Evolutionary conservation across 2,797 vertebrate species (phyloP).

Genomic region (Neomorphus geoffroyi): DNA sequence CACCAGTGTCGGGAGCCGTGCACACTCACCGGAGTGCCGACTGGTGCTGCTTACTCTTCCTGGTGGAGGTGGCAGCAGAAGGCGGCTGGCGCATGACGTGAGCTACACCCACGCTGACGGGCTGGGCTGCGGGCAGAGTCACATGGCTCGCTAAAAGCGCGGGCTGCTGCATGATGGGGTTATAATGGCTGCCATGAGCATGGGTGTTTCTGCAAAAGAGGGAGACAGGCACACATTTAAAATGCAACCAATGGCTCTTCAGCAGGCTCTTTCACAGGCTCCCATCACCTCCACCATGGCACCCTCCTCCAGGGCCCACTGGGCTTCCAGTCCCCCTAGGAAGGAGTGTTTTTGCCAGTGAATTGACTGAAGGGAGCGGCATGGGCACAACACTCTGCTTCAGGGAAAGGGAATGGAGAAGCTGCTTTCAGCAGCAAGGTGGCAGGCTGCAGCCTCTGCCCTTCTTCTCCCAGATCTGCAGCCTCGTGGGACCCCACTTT

Average conservation of each 20-base stretch:
- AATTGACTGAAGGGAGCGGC: background rate
- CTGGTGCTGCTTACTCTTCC: constrained; percentile 95
- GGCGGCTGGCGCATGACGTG: constrained; percentile 98
- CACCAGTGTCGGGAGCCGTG: accelerated
- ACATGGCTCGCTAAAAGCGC: constrained; percentile 91
- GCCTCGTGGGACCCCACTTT: background rate
- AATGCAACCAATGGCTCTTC: accelerated
- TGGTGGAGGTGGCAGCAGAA: constrained; percentile 82
- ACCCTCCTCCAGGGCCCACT: background rate
- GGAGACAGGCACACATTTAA: background rate
- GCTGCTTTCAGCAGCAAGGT: accelerated
- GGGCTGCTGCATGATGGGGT: constrained; percentile 99
- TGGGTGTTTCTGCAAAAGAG: constrained; percentile 87
- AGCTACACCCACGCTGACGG: constrained; percentile 95
- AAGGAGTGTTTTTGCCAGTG: accelerated
- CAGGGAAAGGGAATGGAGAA: accelerated
- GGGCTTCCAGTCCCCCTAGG: background rate
- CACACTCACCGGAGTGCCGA: constrained; percentile 86
- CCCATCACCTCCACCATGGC: accelerated
- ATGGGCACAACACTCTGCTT: accelerated
- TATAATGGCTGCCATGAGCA: constrained; percentile 94
- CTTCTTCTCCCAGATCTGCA: background rate
- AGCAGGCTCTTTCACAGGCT: background rate
- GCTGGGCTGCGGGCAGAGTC: constrained; percentile 92
- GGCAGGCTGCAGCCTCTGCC: background rate